These are phyloP conservation scores for Gryon sp. DNA, from an alignment of 1,140 invertebrate species.

Conservation along the genomic window DNA sequence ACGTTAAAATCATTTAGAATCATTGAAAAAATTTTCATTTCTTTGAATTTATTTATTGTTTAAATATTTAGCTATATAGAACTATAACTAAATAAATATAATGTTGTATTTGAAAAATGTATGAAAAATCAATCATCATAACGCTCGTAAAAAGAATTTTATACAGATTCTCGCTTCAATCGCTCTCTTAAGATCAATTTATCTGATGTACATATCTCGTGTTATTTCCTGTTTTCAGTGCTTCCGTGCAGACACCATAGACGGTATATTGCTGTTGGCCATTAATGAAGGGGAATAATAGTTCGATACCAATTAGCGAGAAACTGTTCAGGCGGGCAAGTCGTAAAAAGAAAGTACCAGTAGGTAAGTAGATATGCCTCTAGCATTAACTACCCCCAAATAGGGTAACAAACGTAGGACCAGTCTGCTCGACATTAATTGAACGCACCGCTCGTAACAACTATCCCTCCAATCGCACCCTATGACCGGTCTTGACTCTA, in stretches of 20 bases:
- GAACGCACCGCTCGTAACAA: conserved; percentile 78
- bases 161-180: conserved; percentile 1
- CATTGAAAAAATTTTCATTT: no score
- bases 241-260: conserved; percentile 57
- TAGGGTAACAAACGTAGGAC: conserved; percentile 70
- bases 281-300: conserved; percentile 74
- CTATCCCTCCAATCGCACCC: conserved; percentile 56
- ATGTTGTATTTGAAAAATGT: neutral
- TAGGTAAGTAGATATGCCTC: conserved; percentile 78
- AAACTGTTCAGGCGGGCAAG: conserved; percentile 70
- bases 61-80: no score
- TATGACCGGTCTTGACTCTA: conserved; percentile 58
- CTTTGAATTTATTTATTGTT: no score
- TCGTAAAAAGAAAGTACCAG: conserved; percentile 78
- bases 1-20: no score
- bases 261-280: conserved; percentile 30
- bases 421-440: conserved; percentile 77
- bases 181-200: conserved; percentile 34
- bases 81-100: no score
- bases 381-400: conserved; percentile 75
- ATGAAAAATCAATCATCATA: neutral
- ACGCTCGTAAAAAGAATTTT: neutral
- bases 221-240: conserved; percentile 33
- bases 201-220: conserved; percentile 27
- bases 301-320: conserved; percentile 79